phyloP scores from a whole-genome alignment of 2,797 vertebrate genomes.

The Antennarius maculatus region DNA sequence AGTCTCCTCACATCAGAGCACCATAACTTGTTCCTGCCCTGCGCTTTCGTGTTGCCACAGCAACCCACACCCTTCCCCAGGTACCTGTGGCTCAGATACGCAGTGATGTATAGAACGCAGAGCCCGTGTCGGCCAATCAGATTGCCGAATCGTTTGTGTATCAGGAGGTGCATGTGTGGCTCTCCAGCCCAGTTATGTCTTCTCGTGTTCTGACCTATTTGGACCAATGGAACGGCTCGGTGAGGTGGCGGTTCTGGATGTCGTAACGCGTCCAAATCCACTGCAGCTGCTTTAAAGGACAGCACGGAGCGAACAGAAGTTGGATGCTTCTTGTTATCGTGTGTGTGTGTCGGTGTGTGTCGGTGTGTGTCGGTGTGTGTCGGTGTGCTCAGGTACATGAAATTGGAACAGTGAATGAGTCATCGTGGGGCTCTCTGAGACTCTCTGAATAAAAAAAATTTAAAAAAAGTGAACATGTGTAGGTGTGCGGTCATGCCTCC shows the following conservation, averaged over 20 bases:
- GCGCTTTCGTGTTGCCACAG: conserved; percentile 53
- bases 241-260: conserved; percentile 2
- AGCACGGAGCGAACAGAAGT: conserved; percentile 6
- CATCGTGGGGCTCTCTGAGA: conserved; percentile 29
- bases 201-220: background rate
- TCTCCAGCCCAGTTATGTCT: conserved; percentile 12
- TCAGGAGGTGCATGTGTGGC: background rate
- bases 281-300: conserved; percentile 34
- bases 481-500: background rate
- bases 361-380: conserved; percentile 9
- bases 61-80: conserved; percentile 44
- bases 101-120: conserved; percentile 38
- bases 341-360: conserved; percentile 5
- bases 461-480: background rate
- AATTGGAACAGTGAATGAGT: conserved; percentile 43
- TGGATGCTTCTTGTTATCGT: conserved; percentile 27
- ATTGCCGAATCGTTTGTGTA: conserved; percentile 4
- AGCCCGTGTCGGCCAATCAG: conserved; percentile 40
- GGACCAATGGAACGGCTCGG: conserved; percentile 4
- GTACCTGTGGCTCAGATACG: conserved; percentile 46
- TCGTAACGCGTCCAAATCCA: conserved; percentile 12
- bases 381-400: conserved; percentile 25
- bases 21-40: conserved; percentile 37
- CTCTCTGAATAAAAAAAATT: background rate
- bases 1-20: conserved; percentile 54